These are phyloP conservation scores for Antheraea pernyi DNA, from an alignment of 1,140 invertebrate species.

Conservation along the genomic window DNA sequence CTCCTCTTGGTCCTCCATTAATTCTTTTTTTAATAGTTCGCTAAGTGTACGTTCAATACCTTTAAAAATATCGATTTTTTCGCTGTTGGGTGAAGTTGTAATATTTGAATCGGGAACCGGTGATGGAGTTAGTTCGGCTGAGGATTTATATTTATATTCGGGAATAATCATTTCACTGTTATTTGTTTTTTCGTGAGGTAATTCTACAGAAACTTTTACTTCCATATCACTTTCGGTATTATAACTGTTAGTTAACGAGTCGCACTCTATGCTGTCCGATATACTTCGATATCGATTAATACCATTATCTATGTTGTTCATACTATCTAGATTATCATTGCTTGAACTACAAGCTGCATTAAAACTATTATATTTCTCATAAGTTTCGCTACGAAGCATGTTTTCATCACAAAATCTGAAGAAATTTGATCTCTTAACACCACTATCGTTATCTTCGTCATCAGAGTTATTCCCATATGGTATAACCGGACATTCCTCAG, in stretches of 20 bases:
- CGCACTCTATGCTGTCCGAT: constrained; percentile 59
- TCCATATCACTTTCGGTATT: constrained; percentile 58
- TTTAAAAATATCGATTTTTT: constrained; percentile 78
- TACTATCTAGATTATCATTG: constrained; percentile 54
- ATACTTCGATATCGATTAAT: constrained; percentile 44
- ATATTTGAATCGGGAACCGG: constrained; percentile 49
- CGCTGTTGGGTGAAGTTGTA: constrained; percentile 34
- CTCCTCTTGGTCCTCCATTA: constrained; percentile 65
- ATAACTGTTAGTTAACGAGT: constrained; percentile 57
- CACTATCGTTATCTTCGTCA: constrained; percentile 36
- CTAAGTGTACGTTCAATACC: constrained; percentile 78
- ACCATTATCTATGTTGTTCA: constrained; percentile 51
- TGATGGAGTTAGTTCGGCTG: constrained; percentile 35
- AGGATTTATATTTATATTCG: constrained; percentile 29
- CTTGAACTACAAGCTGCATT: constrained; percentile 52
- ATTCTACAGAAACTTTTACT: constrained; percentile 61
- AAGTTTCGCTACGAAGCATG: constrained; percentile 68
- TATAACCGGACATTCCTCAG: constrained; percentile 53
- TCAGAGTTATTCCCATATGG: constrained; percentile 46
- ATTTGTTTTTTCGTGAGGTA: constrained; percentile 43
- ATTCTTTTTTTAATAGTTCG: constrained; percentile 79
- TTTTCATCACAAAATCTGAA: constrained; percentile 66
- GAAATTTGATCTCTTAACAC: constrained; percentile 43
- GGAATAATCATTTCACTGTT: constrained; percentile 31
- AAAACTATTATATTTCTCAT: constrained; percentile 71